Conservation (phyloP, 92 coral and sea anemone species). For the Palythoa grandiflora region DNA sequence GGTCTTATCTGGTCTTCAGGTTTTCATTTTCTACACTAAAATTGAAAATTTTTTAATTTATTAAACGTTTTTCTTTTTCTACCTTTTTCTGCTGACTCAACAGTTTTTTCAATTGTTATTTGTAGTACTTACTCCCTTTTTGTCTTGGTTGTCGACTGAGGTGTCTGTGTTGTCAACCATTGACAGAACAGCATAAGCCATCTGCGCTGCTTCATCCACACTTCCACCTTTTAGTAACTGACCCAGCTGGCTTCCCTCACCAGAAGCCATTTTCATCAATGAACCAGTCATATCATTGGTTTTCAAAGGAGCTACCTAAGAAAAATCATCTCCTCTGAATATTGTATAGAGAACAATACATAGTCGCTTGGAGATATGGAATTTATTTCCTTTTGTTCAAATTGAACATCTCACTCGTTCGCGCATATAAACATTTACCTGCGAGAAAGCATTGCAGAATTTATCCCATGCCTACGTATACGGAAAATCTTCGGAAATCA, state of each 20-base stretch:
- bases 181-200: slow-evolving; percentile 88
- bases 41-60: too few species aligned
- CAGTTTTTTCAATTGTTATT: not conserved
- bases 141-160: slow-evolving; percentile 51
- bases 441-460: too few species aligned
- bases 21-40: too few species aligned
- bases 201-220: slow-evolving; percentile 85
- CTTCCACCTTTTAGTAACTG: slow-evolving; percentile 72
- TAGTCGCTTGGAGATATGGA: too few species aligned
- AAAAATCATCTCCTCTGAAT: not conserved
- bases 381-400: too few species aligned
- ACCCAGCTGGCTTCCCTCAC: slow-evolving; percentile 73
- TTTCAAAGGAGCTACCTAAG: slow-evolving; percentile 74
- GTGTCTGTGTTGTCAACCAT: slow-evolving; percentile 81
- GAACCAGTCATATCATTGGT: slow-evolving; percentile 70
- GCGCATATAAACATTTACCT: too few species aligned
- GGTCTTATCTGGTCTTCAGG: too few species aligned
- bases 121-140: slow-evolving; percentile 71
- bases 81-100: not conserved
- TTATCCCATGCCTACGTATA: too few species aligned
- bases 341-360: too few species aligned
- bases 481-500: too few species aligned
- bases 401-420: too few species aligned
- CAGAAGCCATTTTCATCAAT: slow-evolving; percentile 69
- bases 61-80: too few species aligned